phyloP scores from a whole-genome alignment of 2,888 invertebrate genomes.

The Pammene fasciana region DNA sequence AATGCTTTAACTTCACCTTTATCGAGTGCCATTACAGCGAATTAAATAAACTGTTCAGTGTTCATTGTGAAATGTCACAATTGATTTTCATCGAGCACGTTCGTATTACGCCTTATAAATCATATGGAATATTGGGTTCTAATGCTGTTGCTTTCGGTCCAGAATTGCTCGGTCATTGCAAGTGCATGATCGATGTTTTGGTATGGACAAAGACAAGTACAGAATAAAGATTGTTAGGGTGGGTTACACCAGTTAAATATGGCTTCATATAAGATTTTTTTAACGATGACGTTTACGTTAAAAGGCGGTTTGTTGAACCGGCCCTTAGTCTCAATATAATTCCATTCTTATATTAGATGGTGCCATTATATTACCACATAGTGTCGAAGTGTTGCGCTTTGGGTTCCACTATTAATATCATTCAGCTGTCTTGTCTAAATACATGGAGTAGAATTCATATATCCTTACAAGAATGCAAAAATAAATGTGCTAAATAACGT shows the following conservation, averaged over 20 bases:
- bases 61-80: slow-evolving; percentile 31
- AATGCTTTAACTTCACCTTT: slow-evolving; percentile 31
- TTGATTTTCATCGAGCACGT: slow-evolving; percentile 34
- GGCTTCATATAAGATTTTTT: too few species aligned
- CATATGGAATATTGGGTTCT: slow-evolving; percentile 9
- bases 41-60: slow-evolving; percentile 38
- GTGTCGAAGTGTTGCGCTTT: too few species aligned
- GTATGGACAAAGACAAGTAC: neutral
- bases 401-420: too few species aligned
- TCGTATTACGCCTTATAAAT: slow-evolving; percentile 2
- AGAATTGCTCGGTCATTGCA: neutral
- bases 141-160: slow-evolving; percentile 5
- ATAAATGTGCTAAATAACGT: too few species aligned
- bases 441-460: too few species aligned
- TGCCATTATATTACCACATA: neutral
- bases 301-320: too few species aligned
- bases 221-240: slow-evolving; percentile 3
- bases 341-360: neutral
- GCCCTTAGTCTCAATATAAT: neutral
- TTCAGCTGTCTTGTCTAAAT: too few species aligned
- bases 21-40: slow-evolving; percentile 33
- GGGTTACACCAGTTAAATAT: too few species aligned
- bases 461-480: too few species aligned
- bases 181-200: slow-evolving; percentile 25
- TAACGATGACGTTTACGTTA: too few species aligned